Evolutionary conservation across 2,797 vertebrate genomes (phyloP).

Genomic region (Aeoliscus strigatus): DNA sequence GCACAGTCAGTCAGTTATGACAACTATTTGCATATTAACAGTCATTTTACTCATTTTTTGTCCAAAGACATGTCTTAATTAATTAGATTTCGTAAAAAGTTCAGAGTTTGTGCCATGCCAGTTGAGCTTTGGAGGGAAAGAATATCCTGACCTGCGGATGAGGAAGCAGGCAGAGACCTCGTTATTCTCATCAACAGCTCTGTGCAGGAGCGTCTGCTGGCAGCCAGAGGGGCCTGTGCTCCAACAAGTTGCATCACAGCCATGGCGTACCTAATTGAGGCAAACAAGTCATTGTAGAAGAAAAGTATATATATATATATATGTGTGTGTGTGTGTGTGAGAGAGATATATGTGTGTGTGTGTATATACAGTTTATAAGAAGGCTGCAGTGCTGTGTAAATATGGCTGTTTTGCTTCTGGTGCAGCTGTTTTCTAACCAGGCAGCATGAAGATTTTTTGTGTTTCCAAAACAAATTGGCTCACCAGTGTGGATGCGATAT

Average conservation of each 20-base stretch:
- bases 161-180: conserved; percentile 92
- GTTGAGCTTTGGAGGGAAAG: not conserved
- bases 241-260: conserved; percentile 95
- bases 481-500: conserved; percentile 97
- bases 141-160: conserved; percentile 85
- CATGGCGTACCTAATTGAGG: conserved; percentile 87
- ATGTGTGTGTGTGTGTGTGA: no score
- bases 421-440: not conserved
- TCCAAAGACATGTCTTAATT: no score
- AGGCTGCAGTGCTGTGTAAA: no score
- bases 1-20: conserved; percentile 3
- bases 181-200: conserved; percentile 94
- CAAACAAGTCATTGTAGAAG: no score
- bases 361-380: no score
- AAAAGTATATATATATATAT: no score
- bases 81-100: no score
- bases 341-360: no score
- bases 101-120: not conserved
- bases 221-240: conserved; percentile 87
- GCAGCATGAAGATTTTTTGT: not conserved
- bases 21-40: not conserved
- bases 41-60: no score
- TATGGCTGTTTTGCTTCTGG: no score
- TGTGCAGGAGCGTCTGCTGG: conserved; percentile 90
- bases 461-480: conserved; percentile 28